These are phyloP conservation scores for Solenopsis invicta DNA, from an alignment of 1,140 invertebrate species.

Conservation along the genomic window DNA sequence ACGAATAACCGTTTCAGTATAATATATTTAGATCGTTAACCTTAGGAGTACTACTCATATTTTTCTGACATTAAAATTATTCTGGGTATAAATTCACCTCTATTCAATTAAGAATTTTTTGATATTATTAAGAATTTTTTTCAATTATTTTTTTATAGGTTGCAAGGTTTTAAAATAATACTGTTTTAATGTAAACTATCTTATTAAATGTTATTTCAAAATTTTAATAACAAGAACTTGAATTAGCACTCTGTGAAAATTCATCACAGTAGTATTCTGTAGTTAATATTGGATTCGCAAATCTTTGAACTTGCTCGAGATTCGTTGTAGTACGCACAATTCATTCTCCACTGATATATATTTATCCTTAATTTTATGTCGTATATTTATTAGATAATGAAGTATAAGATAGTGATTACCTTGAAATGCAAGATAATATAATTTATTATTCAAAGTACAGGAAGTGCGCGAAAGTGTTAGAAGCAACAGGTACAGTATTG, in stretches of 20 bases:
- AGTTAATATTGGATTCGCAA: neutral
- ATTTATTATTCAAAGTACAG: slow-evolving; percentile 3
- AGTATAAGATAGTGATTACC: neutral
- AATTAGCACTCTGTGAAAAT: no score
- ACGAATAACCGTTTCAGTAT: neutral
- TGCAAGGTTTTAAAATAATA: no score
- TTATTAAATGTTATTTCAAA: no score
- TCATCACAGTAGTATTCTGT: no score
- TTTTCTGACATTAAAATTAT: no score
- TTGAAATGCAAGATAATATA: neutral
- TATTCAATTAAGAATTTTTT: no score
- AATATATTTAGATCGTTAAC: neutral
- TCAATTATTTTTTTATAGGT: no score
- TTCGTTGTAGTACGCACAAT: neutral
- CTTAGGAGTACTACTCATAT: no score
- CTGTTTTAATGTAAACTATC: no score
- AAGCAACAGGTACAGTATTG: slow-evolving; percentile 16
- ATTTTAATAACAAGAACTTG: no score
- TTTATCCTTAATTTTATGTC: neutral
- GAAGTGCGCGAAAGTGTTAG: neutral
- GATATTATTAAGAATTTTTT: no score
- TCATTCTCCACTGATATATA: neutral
- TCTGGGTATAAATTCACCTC: no score
- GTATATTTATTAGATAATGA: neutral
- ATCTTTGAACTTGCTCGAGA: neutral